These are phyloP conservation scores for Hirudo medicinalis DNA, from an alignment of 1,140 invertebrate genomes.

Conservation along the genomic window DNA sequence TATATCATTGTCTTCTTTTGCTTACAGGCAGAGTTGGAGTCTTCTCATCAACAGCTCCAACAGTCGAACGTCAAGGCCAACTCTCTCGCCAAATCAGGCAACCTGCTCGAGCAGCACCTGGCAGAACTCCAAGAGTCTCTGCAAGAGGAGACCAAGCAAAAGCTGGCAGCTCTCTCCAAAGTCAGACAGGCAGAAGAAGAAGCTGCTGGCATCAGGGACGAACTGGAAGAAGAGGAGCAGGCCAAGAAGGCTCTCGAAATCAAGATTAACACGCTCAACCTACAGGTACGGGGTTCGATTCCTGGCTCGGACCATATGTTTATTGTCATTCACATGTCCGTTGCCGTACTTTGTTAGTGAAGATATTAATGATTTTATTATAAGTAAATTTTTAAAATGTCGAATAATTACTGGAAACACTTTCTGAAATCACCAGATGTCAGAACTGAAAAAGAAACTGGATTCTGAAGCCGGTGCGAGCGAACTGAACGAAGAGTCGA, in stretches of 20 bases:
- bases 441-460: conserved; percentile 76
- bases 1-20: neutral
- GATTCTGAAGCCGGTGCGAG: conserved; percentile 77
- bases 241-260: conserved; percentile 71
- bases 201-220: conserved; percentile 69
- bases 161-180: conserved; percentile 71
- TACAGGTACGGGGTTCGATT: conserved; percentile 46
- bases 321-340: too few species aligned
- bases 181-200: conserved; percentile 77
- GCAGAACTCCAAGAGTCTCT: conserved; percentile 66
- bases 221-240: conserved; percentile 88
- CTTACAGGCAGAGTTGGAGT: conserved; percentile 35
- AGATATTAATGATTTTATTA: neutral
- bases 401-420: too few species aligned
- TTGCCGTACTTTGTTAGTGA: too few species aligned
- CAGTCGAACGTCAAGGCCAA: conserved; percentile 34
- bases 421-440: conserved; percentile 27
- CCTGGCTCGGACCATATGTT: too few species aligned
- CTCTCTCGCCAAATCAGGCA: conserved; percentile 31
- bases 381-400: too few species aligned
- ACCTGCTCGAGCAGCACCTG: conserved; percentile 65
- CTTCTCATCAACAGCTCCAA: conserved; percentile 30
- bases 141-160: conserved; percentile 88
- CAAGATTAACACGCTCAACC: conserved; percentile 57
- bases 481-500: conserved; percentile 68